Base-by-base conservation (phyloP, 2,888 invertebrate genomes). In the Autographa pulchrina region DNA sequence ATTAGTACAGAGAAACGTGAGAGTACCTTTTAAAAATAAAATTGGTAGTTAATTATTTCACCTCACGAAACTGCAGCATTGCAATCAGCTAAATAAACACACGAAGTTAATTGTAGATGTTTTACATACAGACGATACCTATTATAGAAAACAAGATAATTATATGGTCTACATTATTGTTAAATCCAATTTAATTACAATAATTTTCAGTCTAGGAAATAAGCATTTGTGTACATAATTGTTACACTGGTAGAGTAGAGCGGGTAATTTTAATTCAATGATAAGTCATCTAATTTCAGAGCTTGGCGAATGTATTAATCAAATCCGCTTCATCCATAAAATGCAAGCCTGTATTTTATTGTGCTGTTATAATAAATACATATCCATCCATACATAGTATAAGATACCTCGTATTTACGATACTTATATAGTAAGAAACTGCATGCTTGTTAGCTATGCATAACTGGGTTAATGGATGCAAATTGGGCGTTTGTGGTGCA, bases 401-500 rank as follows among this genome's bases (percentile, higher is more conserved):
- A n/a, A 65, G 43, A 64, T 56, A 78, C 48, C 60, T 54, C 32
- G 31, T 72, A 68, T 62, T 68, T 65, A 78, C 74, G 79, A 75
- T 70, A 65, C 74, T 79, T 74, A 79, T 72, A 78, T 71, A 38
- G 75, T 72, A 71, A 68, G 65, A 77, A 77, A 79, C 85, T 82
- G 82, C 81, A 77, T 77, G 86, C 85, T 86, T 88, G 84, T 85
- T 88, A 86, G 80, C 82, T 88, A 85, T 88, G 86, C 83, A 86
- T 89, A 90, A 91, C 87, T 92, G 86, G 92, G 93, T 88, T 92
- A 93, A 93, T 93, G 88, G 86, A 87, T 85, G 81, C 80, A 87
- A 82, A 88, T 81, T 78, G 69, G 74, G 79, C 67, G 80, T 86
- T 78, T 83, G 80, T 81, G 78, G 80, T 77, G 75, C 41, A 56